A percentile compares a stretch with the other conserved stretches of the same genome.
Evolutionary conservation across 1,140 invertebrate species (phyloP).

Genomic region (Drosophila kurseongensis): DNA sequence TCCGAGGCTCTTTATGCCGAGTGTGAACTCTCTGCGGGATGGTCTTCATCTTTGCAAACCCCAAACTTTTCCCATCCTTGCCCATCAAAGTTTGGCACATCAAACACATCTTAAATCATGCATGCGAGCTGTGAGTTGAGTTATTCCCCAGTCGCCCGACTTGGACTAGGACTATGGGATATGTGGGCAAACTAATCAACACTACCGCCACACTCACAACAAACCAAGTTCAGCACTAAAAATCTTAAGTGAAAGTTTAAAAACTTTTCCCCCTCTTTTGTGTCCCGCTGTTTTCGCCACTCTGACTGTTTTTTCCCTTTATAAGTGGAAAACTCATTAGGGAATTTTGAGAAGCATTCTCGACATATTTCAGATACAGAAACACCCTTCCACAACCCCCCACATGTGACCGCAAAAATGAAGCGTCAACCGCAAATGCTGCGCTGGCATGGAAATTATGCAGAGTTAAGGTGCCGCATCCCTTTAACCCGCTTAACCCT

Average conservation of each 20-base stretch:
- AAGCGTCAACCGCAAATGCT: constrained; percentile 73
- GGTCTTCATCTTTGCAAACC: constrained; percentile 22
- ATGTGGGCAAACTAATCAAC: constrained; percentile 74
- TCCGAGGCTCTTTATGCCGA: constrained; percentile 52
- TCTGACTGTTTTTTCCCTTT: constrained; percentile 13
- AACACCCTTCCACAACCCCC: not conserved
- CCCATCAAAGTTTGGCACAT: constrained; percentile 68
- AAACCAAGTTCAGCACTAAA: constrained; percentile 54
- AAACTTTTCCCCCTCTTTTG: constrained; percentile 45
- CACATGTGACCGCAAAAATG: constrained; percentile 71
- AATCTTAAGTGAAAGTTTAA: constrained; percentile 68
- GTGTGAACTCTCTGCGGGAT: constrained; percentile 43
- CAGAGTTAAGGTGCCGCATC: constrained; percentile 65
- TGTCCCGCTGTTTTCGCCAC: constrained; percentile 11
- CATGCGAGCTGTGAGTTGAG: constrained; percentile 52
- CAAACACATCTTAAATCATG: constrained; percentile 72
- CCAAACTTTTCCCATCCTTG: constrained; percentile 61
- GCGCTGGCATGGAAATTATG: constrained; percentile 76
- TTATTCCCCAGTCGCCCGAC: constrained; percentile 54
- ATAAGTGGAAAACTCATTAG: constrained; percentile 74
- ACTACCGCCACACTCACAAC: constrained; percentile 9
- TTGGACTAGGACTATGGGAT: constrained; percentile 10
- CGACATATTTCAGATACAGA: constrained; percentile 61
- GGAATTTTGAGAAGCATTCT: constrained; percentile 57
- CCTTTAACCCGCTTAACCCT: constrained; percentile 4